A percentile compares a stretch with the other conserved stretches of the same genome.
phyloP scores from a whole-genome alignment of 2,888 invertebrate genomes.

The Diplolepis rosae region DNA sequence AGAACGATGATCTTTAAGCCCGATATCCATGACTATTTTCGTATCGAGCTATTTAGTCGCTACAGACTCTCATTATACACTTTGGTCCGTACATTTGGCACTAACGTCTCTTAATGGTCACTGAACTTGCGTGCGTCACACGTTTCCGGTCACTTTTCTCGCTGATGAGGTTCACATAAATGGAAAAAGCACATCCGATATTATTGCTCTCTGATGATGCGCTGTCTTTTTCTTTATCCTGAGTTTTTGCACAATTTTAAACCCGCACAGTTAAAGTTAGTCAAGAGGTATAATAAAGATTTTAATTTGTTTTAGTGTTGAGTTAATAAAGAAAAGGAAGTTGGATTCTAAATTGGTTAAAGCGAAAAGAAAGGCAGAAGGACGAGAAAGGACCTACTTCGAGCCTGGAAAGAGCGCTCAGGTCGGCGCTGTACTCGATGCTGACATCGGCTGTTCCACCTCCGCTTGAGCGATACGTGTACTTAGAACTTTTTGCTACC shows the following conservation, averaged over 20 bases:
- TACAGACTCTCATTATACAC: conserved; percentile 52
- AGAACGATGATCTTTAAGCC: conserved; percentile 27
- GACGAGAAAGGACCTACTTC: conserved; percentile 82
- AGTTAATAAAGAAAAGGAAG: too few species aligned
- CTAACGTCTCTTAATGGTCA: conserved; percentile 70
- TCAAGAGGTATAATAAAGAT: not conserved
- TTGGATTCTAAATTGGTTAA: not conserved
- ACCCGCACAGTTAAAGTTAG: not conserved
- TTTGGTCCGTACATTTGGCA: conserved; percentile 63
- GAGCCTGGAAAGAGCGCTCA: conserved; percentile 94
- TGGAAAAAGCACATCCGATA: not conserved
- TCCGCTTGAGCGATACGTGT: conserved; percentile 92
- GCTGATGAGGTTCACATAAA: not conserved
- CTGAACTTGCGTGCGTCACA: conserved; percentile 68
- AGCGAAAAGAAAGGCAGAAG: conserved; percentile 5
- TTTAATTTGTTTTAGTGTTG: not conserved
- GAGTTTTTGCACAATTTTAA: not conserved
- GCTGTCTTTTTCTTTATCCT: not conserved
- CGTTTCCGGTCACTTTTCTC: conserved; percentile 54
- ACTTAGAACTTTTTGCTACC: conserved; percentile 90
- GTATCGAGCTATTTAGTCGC: conserved; percentile 61
- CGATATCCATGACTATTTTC: conserved; percentile 60
- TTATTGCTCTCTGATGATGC: not conserved
- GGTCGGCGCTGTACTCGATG: conserved; percentile 95
- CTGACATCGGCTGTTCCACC: conserved; percentile 88